Percentiles rank a stretch among this genome's conserved stretches.
Evolutionary conservation across 2,888 invertebrate genomes (phyloP).

Genomic region (Scaptomyza caliginosa): DNA sequence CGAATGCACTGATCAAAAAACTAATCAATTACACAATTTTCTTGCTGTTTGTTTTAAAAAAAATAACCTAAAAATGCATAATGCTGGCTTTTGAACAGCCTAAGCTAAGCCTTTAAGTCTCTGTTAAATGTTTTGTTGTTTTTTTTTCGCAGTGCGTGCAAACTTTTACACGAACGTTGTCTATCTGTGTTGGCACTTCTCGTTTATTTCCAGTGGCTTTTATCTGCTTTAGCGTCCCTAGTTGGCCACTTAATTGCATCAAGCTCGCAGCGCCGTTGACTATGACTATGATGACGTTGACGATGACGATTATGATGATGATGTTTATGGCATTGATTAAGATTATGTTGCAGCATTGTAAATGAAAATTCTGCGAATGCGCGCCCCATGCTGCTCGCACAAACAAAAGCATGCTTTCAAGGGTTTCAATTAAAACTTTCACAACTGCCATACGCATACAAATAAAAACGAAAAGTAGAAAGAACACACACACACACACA

Average conservation of each 20-base stretch:
- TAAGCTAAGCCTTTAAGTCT: background rate
- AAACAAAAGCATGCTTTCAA: slow-evolving; percentile 13
- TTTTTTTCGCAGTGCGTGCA: background rate
- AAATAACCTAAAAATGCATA: too few species aligned
- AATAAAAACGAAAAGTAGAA: background rate
- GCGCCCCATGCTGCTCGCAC: background rate
- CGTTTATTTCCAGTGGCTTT: background rate
- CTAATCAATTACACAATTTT: too few species aligned
- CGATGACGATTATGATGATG: slow-evolving; percentile 2
- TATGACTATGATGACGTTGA: background rate
- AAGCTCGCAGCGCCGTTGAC: slow-evolving; percentile 9
- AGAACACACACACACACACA: too few species aligned
- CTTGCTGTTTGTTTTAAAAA: too few species aligned
- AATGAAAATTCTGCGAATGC: slow-evolving; percentile 12
- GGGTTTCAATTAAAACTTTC: slow-evolving; percentile 40
- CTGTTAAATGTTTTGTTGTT: background rate
- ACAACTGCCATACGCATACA: background rate
- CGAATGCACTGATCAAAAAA: slow-evolving; percentile 18
- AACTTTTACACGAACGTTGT: background rate
- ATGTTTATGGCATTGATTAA: slow-evolving; percentile 26
- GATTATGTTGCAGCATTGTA: slow-evolving; percentile 31
- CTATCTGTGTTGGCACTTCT: background rate
- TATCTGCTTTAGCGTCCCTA: background rate
- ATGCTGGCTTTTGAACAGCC: too few species aligned
- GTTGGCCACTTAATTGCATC: slow-evolving; percentile 41